Conservation (phyloP, 2,797 vertebrate genomes). For the Micromesistius poutassou region DNA sequence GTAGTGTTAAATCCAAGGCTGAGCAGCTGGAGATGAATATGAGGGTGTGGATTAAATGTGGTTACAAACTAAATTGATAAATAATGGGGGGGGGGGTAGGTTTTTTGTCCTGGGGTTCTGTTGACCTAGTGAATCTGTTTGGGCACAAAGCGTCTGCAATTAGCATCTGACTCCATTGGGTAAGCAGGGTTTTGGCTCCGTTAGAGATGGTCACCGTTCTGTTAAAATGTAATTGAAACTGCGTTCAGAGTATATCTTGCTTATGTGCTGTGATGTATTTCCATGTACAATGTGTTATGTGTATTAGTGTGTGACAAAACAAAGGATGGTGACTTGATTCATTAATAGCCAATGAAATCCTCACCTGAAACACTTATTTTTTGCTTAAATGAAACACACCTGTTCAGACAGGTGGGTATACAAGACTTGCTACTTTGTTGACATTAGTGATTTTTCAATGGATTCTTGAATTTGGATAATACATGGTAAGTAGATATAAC, state of each 20-base stretch:
- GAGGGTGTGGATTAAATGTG: constrained; percentile 37
- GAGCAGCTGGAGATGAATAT: constrained; percentile 55
- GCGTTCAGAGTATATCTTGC: background rate
- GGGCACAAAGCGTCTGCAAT: background rate
- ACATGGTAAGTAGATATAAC: background rate
- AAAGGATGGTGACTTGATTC: background rate
- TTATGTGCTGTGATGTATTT: background rate
- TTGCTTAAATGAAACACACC: background rate
- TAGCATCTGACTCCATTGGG: background rate
- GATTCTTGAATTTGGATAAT: background rate
- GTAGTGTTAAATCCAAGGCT: constrained; percentile 38
- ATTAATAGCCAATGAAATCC: background rate
- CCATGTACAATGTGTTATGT: background rate
- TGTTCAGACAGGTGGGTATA: background rate
- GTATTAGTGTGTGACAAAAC: background rate
- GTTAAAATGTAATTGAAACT: background rate
- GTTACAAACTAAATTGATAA: constrained; percentile 48
- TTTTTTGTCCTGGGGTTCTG: constrained; percentile 24
- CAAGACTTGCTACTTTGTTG: background rate
- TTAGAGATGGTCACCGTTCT: background rate
- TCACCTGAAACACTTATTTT: background rate
- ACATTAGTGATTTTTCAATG: background rate
- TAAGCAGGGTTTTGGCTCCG: background rate
- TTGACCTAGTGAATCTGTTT: constrained; percentile 18
- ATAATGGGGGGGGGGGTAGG: constrained; percentile 27